phyloP scores from a whole-genome alignment of 1,140 invertebrate genomes.

The Papilio xuthus region DNA sequence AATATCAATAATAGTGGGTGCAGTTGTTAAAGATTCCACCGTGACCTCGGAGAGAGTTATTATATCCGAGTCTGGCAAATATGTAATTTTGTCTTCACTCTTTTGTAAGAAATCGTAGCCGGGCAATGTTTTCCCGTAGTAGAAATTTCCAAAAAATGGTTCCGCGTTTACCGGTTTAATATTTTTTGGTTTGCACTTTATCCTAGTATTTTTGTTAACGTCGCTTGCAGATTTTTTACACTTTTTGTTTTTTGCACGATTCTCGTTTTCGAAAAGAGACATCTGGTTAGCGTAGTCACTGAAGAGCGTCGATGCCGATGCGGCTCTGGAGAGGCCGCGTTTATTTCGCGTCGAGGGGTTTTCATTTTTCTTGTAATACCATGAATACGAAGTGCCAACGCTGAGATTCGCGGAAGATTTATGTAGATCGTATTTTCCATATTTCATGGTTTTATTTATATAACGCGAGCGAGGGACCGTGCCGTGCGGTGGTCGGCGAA shows the following conservation, averaged over 20 bases:
- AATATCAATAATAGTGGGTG: conserved; percentile 63
- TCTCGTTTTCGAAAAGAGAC: conserved; percentile 74
- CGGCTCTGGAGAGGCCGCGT: conserved; percentile 61
- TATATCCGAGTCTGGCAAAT: conserved; percentile 73
- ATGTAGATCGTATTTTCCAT: conserved; percentile 83
- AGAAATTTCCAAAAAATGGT: conserved; percentile 76
- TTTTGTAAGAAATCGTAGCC: conserved; percentile 66
- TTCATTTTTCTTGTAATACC: conserved; percentile 78
- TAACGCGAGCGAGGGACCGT: conserved; percentile 62
- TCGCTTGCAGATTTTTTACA: conserved; percentile 71
- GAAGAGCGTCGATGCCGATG: conserved; percentile 79
- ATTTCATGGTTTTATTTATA: conserved; percentile 78
- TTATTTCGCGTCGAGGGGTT: conserved; percentile 63
- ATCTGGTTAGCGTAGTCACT: conserved; percentile 81
- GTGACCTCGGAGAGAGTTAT: conserved; percentile 69
- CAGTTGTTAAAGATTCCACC: conserved; percentile 61
- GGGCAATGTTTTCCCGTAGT: conserved; percentile 72
- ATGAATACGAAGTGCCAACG: conserved; percentile 77
- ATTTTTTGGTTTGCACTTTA: conserved; percentile 64
- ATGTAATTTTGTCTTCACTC: conserved; percentile 70
- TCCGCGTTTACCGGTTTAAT: conserved; percentile 71
- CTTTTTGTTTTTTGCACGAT: conserved; percentile 55
- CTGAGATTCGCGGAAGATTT: conserved; percentile 80
- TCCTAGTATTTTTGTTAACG: conserved; percentile 61
- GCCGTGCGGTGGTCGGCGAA: conserved; percentile 61